Evolutionary conservation across 2,888 invertebrate genomes (phyloP), one percentile per base, ranked within the genome.

Genomic region (Nymphalis polychloros): DNA sequence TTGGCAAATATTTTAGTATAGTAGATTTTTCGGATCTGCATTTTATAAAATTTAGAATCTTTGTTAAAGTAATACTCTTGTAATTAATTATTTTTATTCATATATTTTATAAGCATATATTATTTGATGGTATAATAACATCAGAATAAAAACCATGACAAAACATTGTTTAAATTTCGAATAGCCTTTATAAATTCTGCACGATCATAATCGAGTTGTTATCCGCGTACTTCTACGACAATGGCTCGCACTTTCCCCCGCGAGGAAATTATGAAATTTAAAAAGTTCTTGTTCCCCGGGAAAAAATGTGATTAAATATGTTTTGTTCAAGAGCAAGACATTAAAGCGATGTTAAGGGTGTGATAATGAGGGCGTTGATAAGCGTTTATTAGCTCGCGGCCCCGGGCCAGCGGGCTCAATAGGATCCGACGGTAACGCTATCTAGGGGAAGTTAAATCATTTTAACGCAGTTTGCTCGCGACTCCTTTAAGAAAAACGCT

Each of bases 221-320:
- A 75, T 73, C 75, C 75, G 67, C 68, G 59, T 71, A 70, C 69
- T 74, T 72, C 73, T 70, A 67, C 66, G 72, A 74, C 70, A 67
- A 67, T 67, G 70, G 59, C 47, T 64, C 55, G 68, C 60, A 71
- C 72, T 70, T 66, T 68, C 64, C 69, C 66, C 69, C 70, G 64
- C 72, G 62, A 72, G 68, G 75, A 76, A 76, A 74, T 90, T 90
- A 88, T 88, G 85, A 90, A 92, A 90, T 90, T 91, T 86, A 84
- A 88, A 92, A 92, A 91, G 87, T 91, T 84, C 81, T 80, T 79
- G 76, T 77, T 73, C 77, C 64, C 79, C 80, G 84, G 83, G 84
- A 86, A 91, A 89, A 93, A 93, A 91, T 92, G 90, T 88, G 92
- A 93, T 93, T 93, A 93, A 93, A 93, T 93, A 93, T 93, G 93